Base-by-base conservation (phyloP, 2,888 invertebrate genomes). In the Quadroppia sp. region DNA sequence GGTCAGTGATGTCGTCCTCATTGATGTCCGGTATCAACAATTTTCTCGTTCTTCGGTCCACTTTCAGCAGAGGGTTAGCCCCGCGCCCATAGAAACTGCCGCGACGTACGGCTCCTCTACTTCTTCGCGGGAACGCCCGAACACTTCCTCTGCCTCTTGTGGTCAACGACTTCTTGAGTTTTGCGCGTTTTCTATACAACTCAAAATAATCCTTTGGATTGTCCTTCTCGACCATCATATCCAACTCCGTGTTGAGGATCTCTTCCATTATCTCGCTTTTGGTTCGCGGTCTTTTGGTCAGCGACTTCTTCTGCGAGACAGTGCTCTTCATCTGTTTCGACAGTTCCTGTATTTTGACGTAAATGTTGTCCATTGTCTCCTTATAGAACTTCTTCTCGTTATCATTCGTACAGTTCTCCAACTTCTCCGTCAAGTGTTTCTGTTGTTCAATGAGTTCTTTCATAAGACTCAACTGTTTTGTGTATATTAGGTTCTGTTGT, bases 21-120 rank as follows among this genome's bases (percentile, higher is more conserved):
- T 90, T 89, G 83, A 94, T 94, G 20, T 94, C 94, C 6, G 91
- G 90, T 70, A 96, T 89, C 76, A 92, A 87, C 74, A 96, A 85
- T 76, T 91, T 89, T 2, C 91, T 89, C 0, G 95, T 93, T 74
- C 95, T 85, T 78, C 94, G 90, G 84, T 96, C 95, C 50, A 92
- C 88, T 67, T 67, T 73, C 1, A 67, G 67, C 30, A n/a, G 2
- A 17, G 59, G 59, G 30, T 59, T 59, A 23, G 40, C 15, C 2
- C 42, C 42, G 3, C 67, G 36, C 1, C 23, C 13, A 15, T 20
- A 42, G 20, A 2, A 40, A 13, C 67, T 13, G 20, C 67, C 40
- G 36, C 67, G 36, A 67, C 67, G 40, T 15, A 20, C 2, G 11
- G 13, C 1, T 11, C 67, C 67, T 0, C 67, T n/a, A 40, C 67